phyloP scores from a whole-genome alignment of 2,113 vertebrate species.

The Ahaetulla prasina region DNA sequence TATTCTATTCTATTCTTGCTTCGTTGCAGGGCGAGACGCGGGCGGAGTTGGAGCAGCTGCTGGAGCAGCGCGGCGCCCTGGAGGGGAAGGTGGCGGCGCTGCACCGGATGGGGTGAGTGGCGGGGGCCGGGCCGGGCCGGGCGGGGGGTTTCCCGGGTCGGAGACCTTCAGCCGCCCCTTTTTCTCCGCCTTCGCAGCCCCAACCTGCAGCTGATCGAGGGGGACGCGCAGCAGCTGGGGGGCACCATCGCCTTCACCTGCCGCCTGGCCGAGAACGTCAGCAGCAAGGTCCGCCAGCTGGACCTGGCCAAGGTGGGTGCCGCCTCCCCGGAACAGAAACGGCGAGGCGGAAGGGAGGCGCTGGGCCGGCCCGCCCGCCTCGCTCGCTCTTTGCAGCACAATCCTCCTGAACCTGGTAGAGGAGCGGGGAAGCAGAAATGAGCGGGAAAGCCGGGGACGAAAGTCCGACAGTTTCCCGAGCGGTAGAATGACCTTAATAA shows the following conservation, averaged over 20 bases:
- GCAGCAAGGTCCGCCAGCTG: conserved; percentile 94
- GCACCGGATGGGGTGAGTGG: conserved; percentile 89
- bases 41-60: conserved; percentile 78
- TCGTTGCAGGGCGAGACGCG: neutral
- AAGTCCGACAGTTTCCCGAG: too few species aligned
- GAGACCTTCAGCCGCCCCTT: neutral
- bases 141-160: neutral
- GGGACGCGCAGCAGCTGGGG: conserved; percentile 90
- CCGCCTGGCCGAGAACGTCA: conserved; percentile 94
- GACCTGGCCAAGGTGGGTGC: conserved; percentile 89
- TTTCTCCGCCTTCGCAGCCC: conserved; percentile 69
- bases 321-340: neutral
- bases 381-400: neutral
- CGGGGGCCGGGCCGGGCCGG: neutral
- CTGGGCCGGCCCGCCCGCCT: neutral
- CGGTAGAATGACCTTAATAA: too few species aligned
- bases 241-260: conserved; percentile 98
- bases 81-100: conserved; percentile 90
- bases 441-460: too few species aligned
- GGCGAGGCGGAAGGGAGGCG: neutral
- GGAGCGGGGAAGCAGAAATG: accelerated
- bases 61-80: conserved; percentile 82
- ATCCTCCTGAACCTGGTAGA: too few species aligned
- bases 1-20: too few species aligned
- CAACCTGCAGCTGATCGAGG: conserved; percentile 91